A percentile compares a stretch with the other conserved stretches of the same genome.
Evolutionary conservation across 2,113 vertebrate species (phyloP).

Genomic region (Tachysurus fulvidraco): DNA sequence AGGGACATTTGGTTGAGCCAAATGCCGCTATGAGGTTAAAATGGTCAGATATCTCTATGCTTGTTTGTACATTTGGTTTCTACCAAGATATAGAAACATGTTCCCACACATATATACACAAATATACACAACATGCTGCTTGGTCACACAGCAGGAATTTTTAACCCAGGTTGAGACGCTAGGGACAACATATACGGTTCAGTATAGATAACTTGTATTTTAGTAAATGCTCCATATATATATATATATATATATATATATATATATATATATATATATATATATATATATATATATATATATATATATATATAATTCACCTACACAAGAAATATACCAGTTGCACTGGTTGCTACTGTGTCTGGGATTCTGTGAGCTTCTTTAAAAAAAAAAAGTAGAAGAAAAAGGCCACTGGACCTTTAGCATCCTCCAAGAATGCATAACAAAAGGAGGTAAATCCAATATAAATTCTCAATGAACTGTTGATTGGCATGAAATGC

Average conservation of each 20-base stretch:
- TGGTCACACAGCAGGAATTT: slow-evolving; percentile 12
- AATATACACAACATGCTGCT: neutral
- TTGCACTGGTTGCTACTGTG: neutral
- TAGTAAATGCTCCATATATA: no score
- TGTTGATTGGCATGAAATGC: slow-evolving; percentile 40
- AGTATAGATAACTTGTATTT: neutral
- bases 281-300: no score
- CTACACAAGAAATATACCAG: slow-evolving; percentile 9
- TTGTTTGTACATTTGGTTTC: neutral
- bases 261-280: no score
- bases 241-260: no score
- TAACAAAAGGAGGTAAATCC: slow-evolving; percentile 40
- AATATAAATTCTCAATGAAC: slow-evolving; percentile 19
- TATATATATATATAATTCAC: no score
- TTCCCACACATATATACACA: neutral
- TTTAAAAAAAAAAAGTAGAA: neutral
- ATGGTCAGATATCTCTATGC: neutral
- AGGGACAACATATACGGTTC: neutral
- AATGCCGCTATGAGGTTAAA: neutral
- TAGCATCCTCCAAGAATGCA: slow-evolving; percentile 34
- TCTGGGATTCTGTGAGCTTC: slow-evolving; percentile 6
- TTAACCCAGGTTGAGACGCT: neutral
- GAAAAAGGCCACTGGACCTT: neutral
- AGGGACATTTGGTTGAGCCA: neutral
- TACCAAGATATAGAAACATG: neutral